Base-by-base conservation (phyloP, 2,797 vertebrate genomes). In the Hirundo rustica region DNA sequence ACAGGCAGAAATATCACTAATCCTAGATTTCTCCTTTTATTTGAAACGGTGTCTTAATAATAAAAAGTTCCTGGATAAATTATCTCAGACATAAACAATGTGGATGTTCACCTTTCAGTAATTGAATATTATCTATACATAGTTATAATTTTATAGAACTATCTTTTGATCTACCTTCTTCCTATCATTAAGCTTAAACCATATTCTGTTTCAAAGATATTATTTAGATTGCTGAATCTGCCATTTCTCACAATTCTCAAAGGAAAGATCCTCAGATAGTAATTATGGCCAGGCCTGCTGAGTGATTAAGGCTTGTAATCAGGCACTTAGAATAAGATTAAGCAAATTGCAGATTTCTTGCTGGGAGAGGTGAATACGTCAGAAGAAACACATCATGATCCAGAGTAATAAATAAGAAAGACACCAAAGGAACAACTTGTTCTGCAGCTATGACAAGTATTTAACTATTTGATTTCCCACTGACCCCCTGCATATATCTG, bases 271-370 rank as follows among this genome's bases (percentile, higher is more conserved):
- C 40, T 82, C 25, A 92, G 64, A 78, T 89, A 61, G 50, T 87
- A 82, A 83, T 92, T 94, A 80, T 54, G 57, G 84, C 62, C 75
- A 85, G 80, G 36, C 65, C 75, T 91, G 65, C 78, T 94, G 86
- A 74, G 81, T 95, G 79, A 95, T 95, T 90, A 92, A 90, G 45
- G 16, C n/a, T 88, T 86, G 62, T 62, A 95, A 95, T 93, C 91
- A 95, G 76, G 61, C 70, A 78, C 76, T 92, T 95, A 82, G 89
- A 95, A 80, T 81, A 91, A 96, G 82, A 95, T 86, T 66, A 93
- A 91, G 80, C 22, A 92, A 95, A 94, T 72, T 66, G 51, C 66
- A 72, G 51, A 38, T 86, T 90, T 86, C 85, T 94, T 90, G 62
- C 66, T 84, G 89, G 73, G 94, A 48, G 72, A 90, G 70, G 62